Evolutionary conservation across 2,797 vertebrate genomes (phyloP).

Genomic region (Adrianichthys oophorus): DNA sequence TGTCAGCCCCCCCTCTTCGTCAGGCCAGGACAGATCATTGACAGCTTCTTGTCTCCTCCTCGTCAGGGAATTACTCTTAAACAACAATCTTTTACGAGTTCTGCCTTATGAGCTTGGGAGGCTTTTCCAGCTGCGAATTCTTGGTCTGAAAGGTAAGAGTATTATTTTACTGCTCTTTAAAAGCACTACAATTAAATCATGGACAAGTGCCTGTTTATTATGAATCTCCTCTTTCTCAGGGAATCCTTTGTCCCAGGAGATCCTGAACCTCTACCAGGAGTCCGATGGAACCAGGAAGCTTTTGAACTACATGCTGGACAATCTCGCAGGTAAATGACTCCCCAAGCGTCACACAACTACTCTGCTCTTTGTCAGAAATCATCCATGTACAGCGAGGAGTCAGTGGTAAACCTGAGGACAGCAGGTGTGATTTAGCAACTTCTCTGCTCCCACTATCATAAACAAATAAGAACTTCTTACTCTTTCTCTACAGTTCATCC

Average conservation of each 20-base stretch:
- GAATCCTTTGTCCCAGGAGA: conserved; percentile 99
- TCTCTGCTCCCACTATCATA: conserved; percentile 14
- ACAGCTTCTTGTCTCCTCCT: conserved; percentile 5
- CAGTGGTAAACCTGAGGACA: conserved; percentile 11
- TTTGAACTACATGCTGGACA: conserved; percentile 99
- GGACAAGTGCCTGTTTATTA: not conserved
- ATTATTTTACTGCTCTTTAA: not conserved
- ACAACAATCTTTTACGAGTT: conserved; percentile 99
- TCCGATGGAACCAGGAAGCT: conserved; percentile 97
- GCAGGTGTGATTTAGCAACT: not conserved
- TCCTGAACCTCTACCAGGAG: conserved; percentile 97
- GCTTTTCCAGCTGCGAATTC: conserved; percentile 96
- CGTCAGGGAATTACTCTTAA: conserved; percentile 99
- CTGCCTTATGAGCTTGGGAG: conserved; percentile 99
- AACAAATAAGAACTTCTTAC: not conserved
- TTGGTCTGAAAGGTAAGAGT: conserved; percentile 92
- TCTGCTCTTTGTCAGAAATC: not conserved
- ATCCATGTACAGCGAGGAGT: conserved; percentile 7
- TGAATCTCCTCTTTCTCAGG: conserved; percentile 72
- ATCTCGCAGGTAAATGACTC: conserved; percentile 90
- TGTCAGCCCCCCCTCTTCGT: too few relatives aligned
- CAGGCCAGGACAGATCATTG: not conserved
- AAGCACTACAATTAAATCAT: not conserved
- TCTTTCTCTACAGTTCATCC: conserved; percentile 85
- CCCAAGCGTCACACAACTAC: not conserved